Conservation (phyloP, 2,888 invertebrate species). For the Rutpela maculata region DNA sequence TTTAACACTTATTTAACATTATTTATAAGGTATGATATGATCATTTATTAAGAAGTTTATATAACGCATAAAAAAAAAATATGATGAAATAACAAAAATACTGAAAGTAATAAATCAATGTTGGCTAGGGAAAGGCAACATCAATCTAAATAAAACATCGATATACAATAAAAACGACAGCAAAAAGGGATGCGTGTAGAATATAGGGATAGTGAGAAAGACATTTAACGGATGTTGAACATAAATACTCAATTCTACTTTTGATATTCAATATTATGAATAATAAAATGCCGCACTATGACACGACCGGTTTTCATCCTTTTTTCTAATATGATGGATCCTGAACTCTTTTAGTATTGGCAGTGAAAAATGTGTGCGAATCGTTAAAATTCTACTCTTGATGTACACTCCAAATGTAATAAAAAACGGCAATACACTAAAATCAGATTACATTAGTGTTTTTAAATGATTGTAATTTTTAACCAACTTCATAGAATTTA, state of each 20-base stretch:
- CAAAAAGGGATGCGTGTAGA: constrained; percentile 37
- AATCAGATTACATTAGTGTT: too few species aligned
- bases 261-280: constrained; percentile 44
- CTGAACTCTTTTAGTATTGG: constrained; percentile 8
- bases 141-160: constrained; percentile 61
- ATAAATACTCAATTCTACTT: constrained; percentile 43
- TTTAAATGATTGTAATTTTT: too few species aligned
- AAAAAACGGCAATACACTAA: too few species aligned
- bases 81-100: constrained; percentile 27
- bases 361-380: neutral
- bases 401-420: too few species aligned
- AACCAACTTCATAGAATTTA: too few species aligned
- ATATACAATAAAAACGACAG: constrained; percentile 53
- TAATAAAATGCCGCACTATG: constrained; percentile 40
- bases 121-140: constrained; percentile 49
- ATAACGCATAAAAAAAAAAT: constrained; percentile 3
- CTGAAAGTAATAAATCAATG: constrained; percentile 57
- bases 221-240: constrained; percentile 56
- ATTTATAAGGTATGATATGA: neutral
- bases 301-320: constrained; percentile 27
- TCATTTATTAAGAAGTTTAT: neutral
- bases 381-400: neutral
- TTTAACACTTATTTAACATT: neutral
- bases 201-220: constrained; percentile 45
- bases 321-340: neutral